phyloP scores from a whole-genome alignment of 2,797 vertebrate species.

The Syngnathus rostellatus region DNA sequence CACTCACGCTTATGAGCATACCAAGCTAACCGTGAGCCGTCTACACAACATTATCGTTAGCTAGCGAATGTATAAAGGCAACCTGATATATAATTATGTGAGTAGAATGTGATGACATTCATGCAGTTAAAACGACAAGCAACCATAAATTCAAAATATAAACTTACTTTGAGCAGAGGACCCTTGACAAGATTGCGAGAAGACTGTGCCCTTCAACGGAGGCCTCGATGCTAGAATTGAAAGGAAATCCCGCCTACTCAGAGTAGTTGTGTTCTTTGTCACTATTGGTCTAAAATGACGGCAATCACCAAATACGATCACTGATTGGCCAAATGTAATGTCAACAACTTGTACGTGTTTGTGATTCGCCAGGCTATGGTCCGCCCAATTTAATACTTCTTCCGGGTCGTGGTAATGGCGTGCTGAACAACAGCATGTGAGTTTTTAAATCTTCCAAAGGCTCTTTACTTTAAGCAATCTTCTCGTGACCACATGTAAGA shows the following conservation, averaged over 20 bases:
- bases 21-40: not conserved
- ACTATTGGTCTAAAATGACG: slow-evolving; percentile 21
- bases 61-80: not conserved
- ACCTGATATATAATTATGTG: not conserved
- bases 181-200: slow-evolving; percentile 16
- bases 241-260: slow-evolving; percentile 57
- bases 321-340: slow-evolving; percentile 9
- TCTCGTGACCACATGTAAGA: not conserved
- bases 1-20: not conserved
- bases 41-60: not conserved
- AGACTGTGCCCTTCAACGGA: slow-evolving; percentile 62
- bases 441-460: slow-evolving; percentile 14
- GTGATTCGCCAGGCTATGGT: slow-evolving; percentile 40
- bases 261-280: rapidly evolving
- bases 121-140: not conserved
- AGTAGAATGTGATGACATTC: not conserved
- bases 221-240: slow-evolving; percentile 33
- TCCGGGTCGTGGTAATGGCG: slow-evolving; percentile 63
- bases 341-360: slow-evolving; percentile 13
- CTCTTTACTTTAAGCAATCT: too few relatives aligned
- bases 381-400: slow-evolving; percentile 10
- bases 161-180: slow-evolving; percentile 49
- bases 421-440: slow-evolving; percentile 64
- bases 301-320: rapidly evolving
- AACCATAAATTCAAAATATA: not conserved